Base-by-base conservation (phyloP, 2,888 invertebrate species). In the Cataglyphis cursor region DNA sequence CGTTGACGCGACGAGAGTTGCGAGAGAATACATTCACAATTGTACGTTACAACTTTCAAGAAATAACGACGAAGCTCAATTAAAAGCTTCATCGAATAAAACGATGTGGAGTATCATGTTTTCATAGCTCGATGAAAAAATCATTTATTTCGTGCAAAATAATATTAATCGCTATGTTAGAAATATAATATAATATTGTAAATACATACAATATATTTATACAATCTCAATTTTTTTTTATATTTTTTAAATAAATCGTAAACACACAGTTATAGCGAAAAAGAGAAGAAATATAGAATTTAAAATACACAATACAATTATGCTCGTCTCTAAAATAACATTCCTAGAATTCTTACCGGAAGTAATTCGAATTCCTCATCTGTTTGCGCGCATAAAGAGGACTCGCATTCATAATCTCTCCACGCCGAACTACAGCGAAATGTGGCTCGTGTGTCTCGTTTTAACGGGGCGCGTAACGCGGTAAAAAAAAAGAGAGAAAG, bases 401-500 rank as follows among this genome's bases (percentile, higher is more conserved):
- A 21, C 31, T 9, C 41, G 78, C 70, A 80, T 80, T 80, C 78
- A 72, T 70, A 72, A 80, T 59, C 78, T 70, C 70, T 68, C 18
- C 41, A 8, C 24, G 31, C n/a, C 31, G 15, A 24, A 28, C 18
- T 48, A 78, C 78, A 70, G 18, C 57, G 70, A 78, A 70, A 78
- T 78, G 78, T 66, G 66, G 35, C 76, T 76, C 51, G 38, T 76
- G 66, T 78, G 78, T 78, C 78, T 78, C 78, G 57, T 70, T 78
- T 78, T 78, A 78, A 78, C 70, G 70, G 73, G 57, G 78, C 76
- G 81, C 74, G 88, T 86, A 88, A 86, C 82, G 68, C 81, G 54
- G 82, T 38, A 28, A 84, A 73, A 35, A 70, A 75, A 65, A 51
- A 62, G 9, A 24, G 31, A 31, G 51, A 31, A 62, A 21, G 12